Base-by-base conservation (phyloP, 2,113 vertebrate species). In the Heterotis niloticus region DNA sequence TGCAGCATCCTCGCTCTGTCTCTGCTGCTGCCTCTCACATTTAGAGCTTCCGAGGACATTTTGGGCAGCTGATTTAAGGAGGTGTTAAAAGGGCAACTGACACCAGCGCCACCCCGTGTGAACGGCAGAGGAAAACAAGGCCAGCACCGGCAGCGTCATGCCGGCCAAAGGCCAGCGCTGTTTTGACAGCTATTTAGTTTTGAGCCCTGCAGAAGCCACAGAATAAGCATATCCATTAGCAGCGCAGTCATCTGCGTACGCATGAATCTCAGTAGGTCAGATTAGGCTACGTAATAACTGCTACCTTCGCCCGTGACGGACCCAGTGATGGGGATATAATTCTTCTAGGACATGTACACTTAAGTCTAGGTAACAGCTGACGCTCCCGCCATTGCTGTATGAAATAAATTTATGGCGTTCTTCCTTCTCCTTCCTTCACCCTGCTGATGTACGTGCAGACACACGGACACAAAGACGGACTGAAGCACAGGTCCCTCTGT, bases 151-250 rank as follows among this genome's bases (percentile, higher is more conserved):
- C 54, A 74, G 52, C 10, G 16, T 12, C 0, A 16, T 44, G 34
- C 34, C 24, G 57, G 23, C 71, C 71, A 74, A 52, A 59, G 23
- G 54, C 54, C 54, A 74, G 14, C 17, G 51, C 54, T 74, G 71
- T 74, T 74, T 74, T 74, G 34, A 74, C 57, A 59, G 71, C 54
- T 52, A 13, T 57, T 74, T 28, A 74, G 54, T 74, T 51, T 52
- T 20, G 51, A 72, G 69, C 51, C 69, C 51, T 72, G 51, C 69
- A 72, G 12, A 44, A 72, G 51, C 23, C 69, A 72, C 34, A 44
- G 34, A 44, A 44, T 44, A 44, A 44, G 34, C 34, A 44, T 18
- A 74, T 59, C 54, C 54, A 57, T 74, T 57, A 74, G n/a, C 7
- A 44, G 34, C 34, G 7, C 34, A 44, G 34, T 4, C 34, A 44